phyloP scores from a whole-genome alignment of 1,140 invertebrate species.

The Drosophila prosaltans region DNA sequence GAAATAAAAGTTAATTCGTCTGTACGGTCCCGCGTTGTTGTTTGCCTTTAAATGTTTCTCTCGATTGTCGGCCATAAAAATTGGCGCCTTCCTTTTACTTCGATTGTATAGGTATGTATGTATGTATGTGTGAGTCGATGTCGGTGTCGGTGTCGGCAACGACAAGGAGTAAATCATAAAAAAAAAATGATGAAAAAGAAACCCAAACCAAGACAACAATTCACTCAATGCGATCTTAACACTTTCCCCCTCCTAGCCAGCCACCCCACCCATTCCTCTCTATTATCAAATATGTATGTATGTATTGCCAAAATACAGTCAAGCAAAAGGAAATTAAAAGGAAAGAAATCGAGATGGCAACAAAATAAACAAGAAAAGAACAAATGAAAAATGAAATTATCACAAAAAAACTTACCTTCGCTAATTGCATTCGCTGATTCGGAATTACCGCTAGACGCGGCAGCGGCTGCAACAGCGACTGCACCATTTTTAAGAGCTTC shows the following conservation, averaged over 20 bases:
- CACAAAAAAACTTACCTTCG: slow-evolving; percentile 76
- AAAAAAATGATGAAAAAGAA: slow-evolving; percentile 14
- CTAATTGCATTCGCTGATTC: slow-evolving; percentile 45
- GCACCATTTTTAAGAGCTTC: slow-evolving; percentile 79
- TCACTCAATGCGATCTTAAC: no score
- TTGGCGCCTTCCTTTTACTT: slow-evolving; percentile 56
- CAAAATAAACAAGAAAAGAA: no score
- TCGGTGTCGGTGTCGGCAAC: slow-evolving; percentile 31
- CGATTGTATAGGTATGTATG: neutral
- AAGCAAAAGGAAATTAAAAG: no score
- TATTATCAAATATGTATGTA: no score
- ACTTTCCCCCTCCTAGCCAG: no score
- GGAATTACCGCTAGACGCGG: neutral
- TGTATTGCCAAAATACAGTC: no score
- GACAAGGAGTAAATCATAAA: slow-evolving; percentile 51
- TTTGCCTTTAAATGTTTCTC: slow-evolving; percentile 18
- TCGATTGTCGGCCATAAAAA: slow-evolving; percentile 50
- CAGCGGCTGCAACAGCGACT: slow-evolving; percentile 39
- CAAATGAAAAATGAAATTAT: no score
- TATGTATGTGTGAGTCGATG: slow-evolving; percentile 10
- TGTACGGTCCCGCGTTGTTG: slow-evolving; percentile 1
- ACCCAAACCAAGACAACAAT: neutral
- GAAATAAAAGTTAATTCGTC: slow-evolving; percentile 24
- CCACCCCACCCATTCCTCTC: no score
- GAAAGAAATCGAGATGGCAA: no score